phyloP scores from a whole-genome alignment of 2,113 vertebrate genomes.

The Bucco capensis region DNA sequence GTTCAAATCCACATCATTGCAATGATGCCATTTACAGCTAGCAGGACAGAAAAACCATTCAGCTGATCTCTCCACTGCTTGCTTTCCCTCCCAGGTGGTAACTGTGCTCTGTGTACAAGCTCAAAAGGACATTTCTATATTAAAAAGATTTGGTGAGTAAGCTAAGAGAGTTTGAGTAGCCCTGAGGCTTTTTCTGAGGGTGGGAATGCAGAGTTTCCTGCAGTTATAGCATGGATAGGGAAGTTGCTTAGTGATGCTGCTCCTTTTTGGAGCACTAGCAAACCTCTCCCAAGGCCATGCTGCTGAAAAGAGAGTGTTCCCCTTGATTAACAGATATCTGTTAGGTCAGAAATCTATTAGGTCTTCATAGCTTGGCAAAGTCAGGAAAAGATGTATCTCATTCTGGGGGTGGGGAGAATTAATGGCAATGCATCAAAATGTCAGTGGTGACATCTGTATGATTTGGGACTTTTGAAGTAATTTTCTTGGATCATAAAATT shows the following conservation, averaged over 20 bases:
- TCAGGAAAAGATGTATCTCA: not conserved
- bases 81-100: not conserved
- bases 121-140: not conserved
- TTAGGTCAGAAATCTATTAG: not conserved
- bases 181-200: not conserved
- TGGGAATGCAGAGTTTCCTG: not conserved
- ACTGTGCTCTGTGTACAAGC: not conserved
- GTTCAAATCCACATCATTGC: not conserved
- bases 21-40: not conserved
- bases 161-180: not conserved
- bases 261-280: accelerated
- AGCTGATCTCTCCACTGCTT: not conserved
- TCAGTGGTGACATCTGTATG: not conserved
- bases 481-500: accelerated
- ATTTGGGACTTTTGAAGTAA: not conserved
- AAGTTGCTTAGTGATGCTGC: not conserved
- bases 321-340: not conserved
- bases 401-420: not conserved
- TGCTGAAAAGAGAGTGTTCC: not conserved
- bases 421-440: not conserved
- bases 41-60: not conserved
- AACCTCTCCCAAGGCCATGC: not conserved
- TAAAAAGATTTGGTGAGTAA: not conserved
- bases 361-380: not conserved
- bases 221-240: not conserved